Conservation (phyloP, 2,797 vertebrate genomes). For the Vespertilio murinus region DNA sequence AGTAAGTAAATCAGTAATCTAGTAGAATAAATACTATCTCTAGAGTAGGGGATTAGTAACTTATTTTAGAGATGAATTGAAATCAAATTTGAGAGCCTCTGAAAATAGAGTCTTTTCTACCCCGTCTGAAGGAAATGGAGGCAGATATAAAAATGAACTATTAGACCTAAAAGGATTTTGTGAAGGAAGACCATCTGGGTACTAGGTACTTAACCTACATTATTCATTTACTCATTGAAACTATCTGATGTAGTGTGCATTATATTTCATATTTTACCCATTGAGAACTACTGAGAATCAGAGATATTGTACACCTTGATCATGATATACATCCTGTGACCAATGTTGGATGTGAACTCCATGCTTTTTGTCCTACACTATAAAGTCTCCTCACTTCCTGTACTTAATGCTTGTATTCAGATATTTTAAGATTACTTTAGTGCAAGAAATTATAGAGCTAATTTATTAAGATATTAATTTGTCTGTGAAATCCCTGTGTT, state of each 20-base stretch:
- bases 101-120: not conserved
- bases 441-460: not conserved
- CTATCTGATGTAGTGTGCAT: not conserved
- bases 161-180: not conserved
- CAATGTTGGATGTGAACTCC: not conserved
- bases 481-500: not conserved
- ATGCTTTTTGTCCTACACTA: not conserved
- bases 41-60: not conserved
- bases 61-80: slow-evolving; percentile 9
- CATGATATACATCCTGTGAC: not conserved
- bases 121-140: not conserved
- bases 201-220: not conserved
- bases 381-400: not conserved
- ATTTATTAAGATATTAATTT: not conserved
- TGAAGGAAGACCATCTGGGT: not conserved
- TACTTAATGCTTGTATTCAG: not conserved
- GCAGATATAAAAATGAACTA: not conserved
- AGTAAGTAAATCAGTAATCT: not conserved
- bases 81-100: not conserved
- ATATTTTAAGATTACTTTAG: not conserved
- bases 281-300: not conserved
- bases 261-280: not conserved
- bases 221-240: not conserved
- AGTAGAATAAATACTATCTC: not conserved
- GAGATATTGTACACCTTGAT: not conserved